Base-by-base conservation (phyloP, 2,888 invertebrate species). In the Cyrtodaria siliqua region DNA sequence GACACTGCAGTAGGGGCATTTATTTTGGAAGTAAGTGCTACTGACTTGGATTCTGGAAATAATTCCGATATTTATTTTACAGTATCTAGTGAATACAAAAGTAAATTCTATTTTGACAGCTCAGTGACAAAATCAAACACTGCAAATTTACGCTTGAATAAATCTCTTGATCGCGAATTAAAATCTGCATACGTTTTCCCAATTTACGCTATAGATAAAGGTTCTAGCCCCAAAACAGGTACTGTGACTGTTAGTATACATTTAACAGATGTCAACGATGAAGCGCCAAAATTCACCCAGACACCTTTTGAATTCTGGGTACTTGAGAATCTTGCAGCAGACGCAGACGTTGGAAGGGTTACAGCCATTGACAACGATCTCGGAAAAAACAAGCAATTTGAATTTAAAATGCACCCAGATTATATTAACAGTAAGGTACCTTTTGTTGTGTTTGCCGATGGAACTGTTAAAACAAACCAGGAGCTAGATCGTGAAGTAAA, bases 371-470 rank as follows among this genome's bases (percentile, higher is more conserved):
- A 82, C 40, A 63, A 61, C 26, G 82, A 82, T 44, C 49, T 73
- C 24, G 82, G 82, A 2, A 64, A 70, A 8, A 79, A 79, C 42
- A 55, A 60, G 14, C 64, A 64, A 24, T 23, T 79, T 56, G 55
- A 24, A 53, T 82, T 68, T 33, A 60, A 42, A 63, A 69, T 82
- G 26, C 62, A 75, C 40, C 76, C 82, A 8, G 57, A 52, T 3
- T 66, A 73, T 50, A 27, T 26, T 20, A 50, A 53, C 12, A 50
- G 49, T 16, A 62, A 57, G 42, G 70, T 81, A 1, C 86, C 86
- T 14, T 86, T 86, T 66, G 61, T 62, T 4, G 80, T 86, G 12
- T 63, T 71, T 24, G 59, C 63, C 2, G 64, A 84, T 76, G 86
- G 86, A 27, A 57, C 56, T 23, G 66, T 86, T 12, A 76, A 71